These are phyloP conservation scores for Apis dorsata DNA, from an alignment of 1,140 invertebrate genomes.

Conservation along the genomic window DNA sequence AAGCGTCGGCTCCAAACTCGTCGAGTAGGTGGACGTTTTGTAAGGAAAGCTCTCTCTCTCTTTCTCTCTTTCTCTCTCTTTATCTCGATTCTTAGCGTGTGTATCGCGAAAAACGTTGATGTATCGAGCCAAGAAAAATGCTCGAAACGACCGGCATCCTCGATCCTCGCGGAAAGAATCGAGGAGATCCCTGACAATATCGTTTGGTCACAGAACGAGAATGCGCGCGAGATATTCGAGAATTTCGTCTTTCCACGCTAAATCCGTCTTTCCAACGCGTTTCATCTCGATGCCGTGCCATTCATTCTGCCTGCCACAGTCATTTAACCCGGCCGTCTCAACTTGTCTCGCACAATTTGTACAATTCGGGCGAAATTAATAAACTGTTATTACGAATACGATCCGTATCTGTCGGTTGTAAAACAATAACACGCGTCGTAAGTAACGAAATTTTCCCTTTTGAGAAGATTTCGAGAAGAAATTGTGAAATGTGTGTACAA, in stretches of 20 bases:
- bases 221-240: background rate
- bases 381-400: background rate
- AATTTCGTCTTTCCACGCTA: slow-evolving; percentile 17
- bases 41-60: too few relatives aligned
- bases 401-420: background rate
- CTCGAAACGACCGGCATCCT: background rate
- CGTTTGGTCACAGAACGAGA: slow-evolving; percentile 10
- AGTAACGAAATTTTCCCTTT: too few relatives aligned
- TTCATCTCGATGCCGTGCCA: background rate
- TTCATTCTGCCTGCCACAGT: background rate
- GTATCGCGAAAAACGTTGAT: background rate
- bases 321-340: background rate
- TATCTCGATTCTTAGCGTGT: background rate
- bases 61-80: too few relatives aligned
- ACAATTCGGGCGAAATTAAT: background rate
- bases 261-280: background rate
- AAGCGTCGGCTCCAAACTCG: background rate
- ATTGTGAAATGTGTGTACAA: too few relatives aligned
- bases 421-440: background rate
- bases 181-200: slow-evolving; percentile 9
- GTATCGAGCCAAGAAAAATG: slow-evolving; percentile 14
- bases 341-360: background rate
- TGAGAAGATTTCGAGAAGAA: too few relatives aligned
- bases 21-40: slow-evolving; percentile 51
- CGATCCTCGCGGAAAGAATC: slow-evolving; percentile 23